phyloP scores from a whole-genome alignment of 2,113 vertebrate genomes.

The Parus major region DNA sequence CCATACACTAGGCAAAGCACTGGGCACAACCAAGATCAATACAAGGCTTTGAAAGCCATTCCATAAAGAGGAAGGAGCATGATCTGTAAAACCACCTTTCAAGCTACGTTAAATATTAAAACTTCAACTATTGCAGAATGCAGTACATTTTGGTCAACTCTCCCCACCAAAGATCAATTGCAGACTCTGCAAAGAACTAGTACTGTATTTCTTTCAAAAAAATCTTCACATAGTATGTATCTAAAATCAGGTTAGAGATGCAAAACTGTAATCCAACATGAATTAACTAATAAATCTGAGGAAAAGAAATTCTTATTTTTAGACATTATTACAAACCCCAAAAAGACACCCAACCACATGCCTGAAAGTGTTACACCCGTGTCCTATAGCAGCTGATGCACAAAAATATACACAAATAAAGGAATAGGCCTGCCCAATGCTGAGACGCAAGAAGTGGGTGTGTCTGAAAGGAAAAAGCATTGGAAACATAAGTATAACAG shows the following conservation, averaged over 20 bases:
- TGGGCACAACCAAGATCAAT: constrained; percentile 6
- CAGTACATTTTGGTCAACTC: background rate
- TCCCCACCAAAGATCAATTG: background rate
- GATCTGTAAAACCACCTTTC: background rate
- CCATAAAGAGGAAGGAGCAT: background rate
- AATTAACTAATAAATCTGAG: background rate
- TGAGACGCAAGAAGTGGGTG: constrained; percentile 39
- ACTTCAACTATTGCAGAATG: background rate
- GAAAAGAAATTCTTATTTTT: background rate
- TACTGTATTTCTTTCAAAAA: background rate
- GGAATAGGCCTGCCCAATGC: constrained; percentile 51
- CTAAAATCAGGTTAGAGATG: background rate
- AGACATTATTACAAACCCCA: background rate
- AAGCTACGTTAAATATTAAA: background rate
- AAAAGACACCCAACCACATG: constrained; percentile 39
- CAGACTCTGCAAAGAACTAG: constrained; percentile 1
- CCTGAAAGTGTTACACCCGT: constrained; percentile 46
- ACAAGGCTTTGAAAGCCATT: constrained; percentile 1
- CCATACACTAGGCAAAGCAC: background rate
- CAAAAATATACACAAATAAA: constrained; percentile 59
- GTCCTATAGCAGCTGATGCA: constrained; percentile 49
- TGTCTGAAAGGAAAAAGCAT: constrained; percentile 63
- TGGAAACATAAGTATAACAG: constrained; percentile 46
- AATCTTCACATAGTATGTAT: background rate
- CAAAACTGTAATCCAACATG: background rate